Percentiles rank a stretch among this genome's conserved stretches.
phyloP scores from a whole-genome alignment of 1,140 invertebrate genomes.

The Hycleus cichorii region DNA sequence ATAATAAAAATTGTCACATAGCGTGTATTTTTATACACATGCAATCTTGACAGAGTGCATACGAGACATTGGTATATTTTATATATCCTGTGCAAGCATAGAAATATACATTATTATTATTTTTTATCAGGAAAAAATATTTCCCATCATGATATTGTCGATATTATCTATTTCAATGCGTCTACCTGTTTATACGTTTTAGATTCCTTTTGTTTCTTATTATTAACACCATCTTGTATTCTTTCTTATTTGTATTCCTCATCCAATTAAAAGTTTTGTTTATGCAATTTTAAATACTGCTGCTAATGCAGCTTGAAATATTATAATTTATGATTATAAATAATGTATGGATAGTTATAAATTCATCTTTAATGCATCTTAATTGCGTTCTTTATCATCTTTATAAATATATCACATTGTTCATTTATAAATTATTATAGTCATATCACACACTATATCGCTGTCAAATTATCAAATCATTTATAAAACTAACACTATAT shows the following conservation, averaged over 20 bases:
- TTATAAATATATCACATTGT: not conserved
- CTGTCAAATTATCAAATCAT: too few species aligned
- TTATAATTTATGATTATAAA: not conserved
- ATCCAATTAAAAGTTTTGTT: not conserved
- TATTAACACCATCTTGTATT: too few species aligned
- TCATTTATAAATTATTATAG: too few species aligned
- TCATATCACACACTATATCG: too few species aligned
- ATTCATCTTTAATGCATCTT: slow-evolving; percentile 7
- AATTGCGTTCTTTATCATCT: slow-evolving; percentile 4
- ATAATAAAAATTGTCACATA: too few species aligned
- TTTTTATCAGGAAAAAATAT: not conserved
- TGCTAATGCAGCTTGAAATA: too few species aligned
- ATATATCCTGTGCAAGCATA: slow-evolving; percentile 20
- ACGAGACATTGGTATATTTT: slow-evolving; percentile 11
- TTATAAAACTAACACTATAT: too few species aligned
- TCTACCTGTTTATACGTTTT: too few species aligned
- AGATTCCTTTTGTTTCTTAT: too few species aligned
- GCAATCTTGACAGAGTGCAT: slow-evolving; percentile 20
- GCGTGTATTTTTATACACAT: slow-evolving; percentile 12
- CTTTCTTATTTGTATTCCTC: too few species aligned
- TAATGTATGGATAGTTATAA: slow-evolving; percentile 5
- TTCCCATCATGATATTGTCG: slow-evolving; percentile 7
- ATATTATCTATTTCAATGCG: not conserved
- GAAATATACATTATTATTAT: slow-evolving; percentile 9
- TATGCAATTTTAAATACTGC: slow-evolving; percentile 1